These are phyloP conservation scores for Fringilla coelebs DNA, from an alignment of 2,797 vertebrate species.

Conservation along the genomic window DNA sequence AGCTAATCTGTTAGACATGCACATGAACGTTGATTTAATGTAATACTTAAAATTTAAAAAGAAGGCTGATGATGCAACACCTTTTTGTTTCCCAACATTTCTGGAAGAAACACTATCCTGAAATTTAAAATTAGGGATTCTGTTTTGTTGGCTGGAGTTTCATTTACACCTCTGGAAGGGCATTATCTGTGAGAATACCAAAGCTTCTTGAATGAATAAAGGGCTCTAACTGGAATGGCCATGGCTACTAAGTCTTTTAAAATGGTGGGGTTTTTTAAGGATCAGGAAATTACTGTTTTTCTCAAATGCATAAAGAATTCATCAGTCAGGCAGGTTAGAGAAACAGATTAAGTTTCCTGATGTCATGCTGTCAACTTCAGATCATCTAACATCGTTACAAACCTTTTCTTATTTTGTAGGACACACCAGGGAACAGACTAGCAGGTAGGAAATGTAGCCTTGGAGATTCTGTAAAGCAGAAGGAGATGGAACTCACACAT, in stretches of 20 bases:
- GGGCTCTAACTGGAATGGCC: background rate
- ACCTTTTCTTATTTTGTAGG: background rate
- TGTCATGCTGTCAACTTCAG: background rate
- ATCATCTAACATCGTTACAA: background rate
- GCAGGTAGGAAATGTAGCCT: background rate
- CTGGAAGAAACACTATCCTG: background rate
- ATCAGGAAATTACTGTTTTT: background rate
- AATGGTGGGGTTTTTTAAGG: background rate
- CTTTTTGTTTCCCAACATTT: background rate
- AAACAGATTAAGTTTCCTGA: background rate
- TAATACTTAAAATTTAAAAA: background rate
- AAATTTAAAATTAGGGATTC: background rate
- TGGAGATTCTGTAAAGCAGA: background rate
- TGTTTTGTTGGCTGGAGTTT: background rate
- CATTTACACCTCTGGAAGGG: rapidly evolving
- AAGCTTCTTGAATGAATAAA: background rate
- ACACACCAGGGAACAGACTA: background rate
- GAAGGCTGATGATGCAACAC: rapidly evolving
- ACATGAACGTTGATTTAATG: background rate
- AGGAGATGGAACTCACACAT: background rate
- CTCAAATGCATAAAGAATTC: background rate
- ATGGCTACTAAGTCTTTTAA: background rate
- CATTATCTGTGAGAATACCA: background rate
- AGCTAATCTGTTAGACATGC: background rate
- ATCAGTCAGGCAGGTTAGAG: background rate